phyloP scores from a whole-genome alignment of 2,888 invertebrate species.

The Hyposoter dolosus region DNA sequence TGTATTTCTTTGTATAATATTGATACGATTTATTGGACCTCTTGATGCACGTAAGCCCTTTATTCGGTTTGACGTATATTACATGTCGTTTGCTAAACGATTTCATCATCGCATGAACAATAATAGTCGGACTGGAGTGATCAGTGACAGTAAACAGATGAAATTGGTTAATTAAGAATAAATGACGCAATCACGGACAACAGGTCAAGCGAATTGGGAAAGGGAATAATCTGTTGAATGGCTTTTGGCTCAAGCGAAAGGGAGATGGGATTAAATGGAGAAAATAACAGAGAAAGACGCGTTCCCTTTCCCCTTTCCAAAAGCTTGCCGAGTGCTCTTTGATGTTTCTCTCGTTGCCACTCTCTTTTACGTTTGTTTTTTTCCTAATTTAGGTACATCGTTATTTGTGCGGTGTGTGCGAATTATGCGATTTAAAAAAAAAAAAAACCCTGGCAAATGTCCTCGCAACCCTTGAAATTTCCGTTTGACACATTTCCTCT shows the following conservation, averaged over 20 bases:
- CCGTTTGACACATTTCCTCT: constrained; percentile 1
- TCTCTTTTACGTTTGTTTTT: constrained; percentile 28
- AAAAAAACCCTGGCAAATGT: background rate
- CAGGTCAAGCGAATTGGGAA: constrained; percentile 27
- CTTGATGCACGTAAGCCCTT: background rate
- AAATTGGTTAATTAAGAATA: constrained; percentile 28
- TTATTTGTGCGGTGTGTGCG: background rate
- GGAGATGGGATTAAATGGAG: constrained; percentile 11
- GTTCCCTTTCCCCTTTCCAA: background rate
- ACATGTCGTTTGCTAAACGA: background rate
- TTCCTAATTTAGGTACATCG: constrained; percentile 20
- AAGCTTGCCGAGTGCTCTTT: constrained; percentile 60
- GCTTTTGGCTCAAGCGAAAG: constrained; percentile 39
- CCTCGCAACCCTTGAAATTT: background rate
- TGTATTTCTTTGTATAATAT: background rate
- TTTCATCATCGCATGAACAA: background rate
- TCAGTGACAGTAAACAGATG: background rate
- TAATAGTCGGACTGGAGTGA: background rate
- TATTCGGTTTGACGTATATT: background rate
- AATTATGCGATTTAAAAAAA: background rate
- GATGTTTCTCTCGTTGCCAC: constrained; percentile 51
- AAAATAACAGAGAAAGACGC: constrained; percentile 12
- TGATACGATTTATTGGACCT: background rate
- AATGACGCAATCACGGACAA: constrained; percentile 44
- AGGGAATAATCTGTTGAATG: constrained; percentile 43